phyloP scores from a whole-genome alignment of 2,113 vertebrate genomes.

The Crotalus helleri region DNA sequence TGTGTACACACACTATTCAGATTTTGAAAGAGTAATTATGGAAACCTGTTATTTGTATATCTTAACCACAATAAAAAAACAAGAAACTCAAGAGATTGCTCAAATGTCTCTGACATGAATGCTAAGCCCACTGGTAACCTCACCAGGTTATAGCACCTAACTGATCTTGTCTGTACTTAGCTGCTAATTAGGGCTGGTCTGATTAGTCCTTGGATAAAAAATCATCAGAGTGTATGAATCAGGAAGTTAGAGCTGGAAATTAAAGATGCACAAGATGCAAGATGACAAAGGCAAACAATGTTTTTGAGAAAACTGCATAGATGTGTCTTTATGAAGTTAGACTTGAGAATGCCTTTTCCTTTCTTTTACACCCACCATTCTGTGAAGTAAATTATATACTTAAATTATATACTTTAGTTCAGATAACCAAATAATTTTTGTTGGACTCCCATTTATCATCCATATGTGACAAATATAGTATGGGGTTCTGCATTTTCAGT shows the following conservation, averaged over 20 bases:
- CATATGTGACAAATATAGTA: background rate
- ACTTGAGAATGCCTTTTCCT: background rate
- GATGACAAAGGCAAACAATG: background rate
- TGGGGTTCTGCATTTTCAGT: background rate
- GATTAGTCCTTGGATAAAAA: background rate
- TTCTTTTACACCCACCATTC: background rate
- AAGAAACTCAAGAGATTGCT: background rate
- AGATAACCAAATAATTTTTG: background rate
- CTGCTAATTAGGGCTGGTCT: background rate
- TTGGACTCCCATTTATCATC: background rate
- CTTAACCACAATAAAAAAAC: background rate
- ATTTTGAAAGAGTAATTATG: background rate
- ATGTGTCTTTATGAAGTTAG: background rate
- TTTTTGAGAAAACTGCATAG: background rate
- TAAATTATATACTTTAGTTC: background rate
- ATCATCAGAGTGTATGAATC: background rate
- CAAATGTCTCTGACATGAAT: background rate
- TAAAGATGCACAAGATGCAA: background rate
- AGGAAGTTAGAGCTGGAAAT: background rate
- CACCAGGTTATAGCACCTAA: background rate
- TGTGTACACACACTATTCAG: background rate
- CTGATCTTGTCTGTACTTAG: background rate
- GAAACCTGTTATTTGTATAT: background rate
- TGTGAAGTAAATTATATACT: background rate
- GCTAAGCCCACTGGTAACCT: background rate